These are phyloP conservation scores for Agapornis canus DNA, from an alignment of 2,797 vertebrate genomes.

Conservation along the genomic window DNA sequence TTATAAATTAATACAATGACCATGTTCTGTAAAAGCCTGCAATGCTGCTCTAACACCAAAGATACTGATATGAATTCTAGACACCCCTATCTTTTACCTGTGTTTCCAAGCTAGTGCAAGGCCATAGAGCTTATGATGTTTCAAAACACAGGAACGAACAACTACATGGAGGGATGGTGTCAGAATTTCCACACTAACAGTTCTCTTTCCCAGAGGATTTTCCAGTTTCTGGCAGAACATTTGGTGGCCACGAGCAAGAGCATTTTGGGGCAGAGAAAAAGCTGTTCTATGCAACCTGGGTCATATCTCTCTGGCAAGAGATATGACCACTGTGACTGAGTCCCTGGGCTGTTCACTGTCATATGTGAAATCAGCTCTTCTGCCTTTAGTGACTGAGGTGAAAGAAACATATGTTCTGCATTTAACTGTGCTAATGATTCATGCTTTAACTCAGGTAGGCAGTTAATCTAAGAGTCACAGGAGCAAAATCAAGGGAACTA, in stretches of 20 bases:
- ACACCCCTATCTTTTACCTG: background rate
- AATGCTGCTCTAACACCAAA: background rate
- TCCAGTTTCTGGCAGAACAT: background rate
- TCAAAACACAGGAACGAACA: background rate
- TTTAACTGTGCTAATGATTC: background rate
- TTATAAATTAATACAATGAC: background rate
- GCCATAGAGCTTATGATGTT: background rate
- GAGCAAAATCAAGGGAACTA: background rate
- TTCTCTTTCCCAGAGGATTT: background rate
- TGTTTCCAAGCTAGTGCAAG: background rate
- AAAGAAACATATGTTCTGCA: background rate
- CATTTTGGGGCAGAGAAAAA: background rate
- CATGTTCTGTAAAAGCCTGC: background rate
- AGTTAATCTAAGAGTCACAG: background rate
- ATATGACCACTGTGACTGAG: accelerated
- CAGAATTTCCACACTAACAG: background rate
- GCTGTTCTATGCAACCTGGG: background rate
- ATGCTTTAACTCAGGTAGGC: background rate
- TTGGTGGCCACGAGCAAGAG: background rate
- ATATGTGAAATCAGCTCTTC: background rate
- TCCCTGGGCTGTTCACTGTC: background rate
- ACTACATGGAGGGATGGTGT: background rate
- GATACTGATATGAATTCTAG: background rate
- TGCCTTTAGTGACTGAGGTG: background rate
- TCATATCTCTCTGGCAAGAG: background rate